phyloP scores from a whole-genome alignment of 2,797 vertebrate species.

The Pagetopsis macropterus region DNA sequence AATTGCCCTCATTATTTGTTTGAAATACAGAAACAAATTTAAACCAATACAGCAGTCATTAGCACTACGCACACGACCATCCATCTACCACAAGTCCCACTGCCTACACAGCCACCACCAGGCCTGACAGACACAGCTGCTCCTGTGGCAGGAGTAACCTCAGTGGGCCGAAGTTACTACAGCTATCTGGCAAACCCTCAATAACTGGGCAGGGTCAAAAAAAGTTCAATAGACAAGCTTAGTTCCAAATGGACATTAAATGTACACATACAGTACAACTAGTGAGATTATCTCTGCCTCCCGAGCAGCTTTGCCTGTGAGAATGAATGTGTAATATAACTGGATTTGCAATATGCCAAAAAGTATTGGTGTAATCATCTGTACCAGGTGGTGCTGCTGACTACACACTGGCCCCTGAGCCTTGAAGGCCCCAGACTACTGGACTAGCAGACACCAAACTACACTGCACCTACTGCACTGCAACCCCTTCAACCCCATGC shows the following conservation, averaged over 20 bases:
- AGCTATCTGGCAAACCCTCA: background rate
- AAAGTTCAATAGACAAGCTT: background rate
- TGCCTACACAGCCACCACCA: constrained; percentile 1
- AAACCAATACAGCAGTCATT: background rate
- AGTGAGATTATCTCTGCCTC: constrained; percentile 30
- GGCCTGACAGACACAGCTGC: constrained; percentile 20
- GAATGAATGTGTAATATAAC: background rate
- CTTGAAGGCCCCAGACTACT: constrained; percentile 22
- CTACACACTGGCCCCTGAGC: constrained; percentile 27
- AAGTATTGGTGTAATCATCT: background rate
- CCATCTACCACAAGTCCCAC: constrained; percentile 6
- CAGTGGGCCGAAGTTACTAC: background rate
- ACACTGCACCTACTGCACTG: constrained; percentile 63
- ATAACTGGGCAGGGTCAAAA: background rate
- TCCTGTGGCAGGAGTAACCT: constrained; percentile 19
- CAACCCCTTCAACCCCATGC: constrained; percentile 49
- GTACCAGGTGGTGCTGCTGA: constrained; percentile 20
- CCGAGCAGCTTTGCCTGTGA: constrained; percentile 26
- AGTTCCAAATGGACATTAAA: background rate
- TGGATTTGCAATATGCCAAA: background rate
- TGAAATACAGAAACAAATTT: background rate
- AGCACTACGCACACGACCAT: constrained; percentile 8
- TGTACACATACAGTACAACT: background rate
- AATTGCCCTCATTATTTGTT: background rate
- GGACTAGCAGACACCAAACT: constrained; percentile 52